Evolutionary conservation across 2,113 vertebrate genomes (phyloP).

Genomic region (Atlantisia rogersi): DNA sequence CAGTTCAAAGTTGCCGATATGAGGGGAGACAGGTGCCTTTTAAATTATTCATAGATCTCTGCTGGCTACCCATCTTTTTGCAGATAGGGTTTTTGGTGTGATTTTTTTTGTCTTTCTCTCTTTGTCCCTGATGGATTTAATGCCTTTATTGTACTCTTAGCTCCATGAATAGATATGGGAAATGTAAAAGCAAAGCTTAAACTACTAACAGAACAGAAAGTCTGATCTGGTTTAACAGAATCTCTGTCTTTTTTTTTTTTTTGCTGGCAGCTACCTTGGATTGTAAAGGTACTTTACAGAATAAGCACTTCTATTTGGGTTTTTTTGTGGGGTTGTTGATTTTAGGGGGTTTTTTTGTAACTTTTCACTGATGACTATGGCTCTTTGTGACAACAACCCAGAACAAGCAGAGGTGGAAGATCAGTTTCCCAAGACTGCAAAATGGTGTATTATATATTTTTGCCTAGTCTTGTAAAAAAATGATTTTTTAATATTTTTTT

Average conservation of each 20-base stretch:
- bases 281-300: background rate
- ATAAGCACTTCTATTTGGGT: background rate
- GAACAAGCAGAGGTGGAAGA: background rate
- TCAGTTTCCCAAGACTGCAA: background rate
- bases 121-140: slow-evolving; percentile 12
- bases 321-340: background rate
- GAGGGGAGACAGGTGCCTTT: slow-evolving; percentile 29
- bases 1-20: slow-evolving; percentile 55
- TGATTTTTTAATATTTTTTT: background rate
- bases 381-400: background rate
- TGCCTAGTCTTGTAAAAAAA: background rate
- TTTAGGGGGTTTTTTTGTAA: background rate
- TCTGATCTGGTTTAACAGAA: slow-evolving; percentile 27
- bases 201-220: background rate
- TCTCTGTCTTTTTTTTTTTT: background rate
- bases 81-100: background rate
- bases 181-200: slow-evolving; percentile 43
- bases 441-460: background rate
- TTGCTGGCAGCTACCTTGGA: background rate
- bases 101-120: background rate
- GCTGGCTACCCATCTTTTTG: slow-evolving; percentile 19
- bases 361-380: background rate
- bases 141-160: slow-evolving; percentile 30
- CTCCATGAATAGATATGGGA: slow-evolving; percentile 41
- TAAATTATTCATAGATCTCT: slow-evolving; percentile 64